Conservation (phyloP, 2,113 vertebrate species). For the Catagonus wagneri region DNA sequence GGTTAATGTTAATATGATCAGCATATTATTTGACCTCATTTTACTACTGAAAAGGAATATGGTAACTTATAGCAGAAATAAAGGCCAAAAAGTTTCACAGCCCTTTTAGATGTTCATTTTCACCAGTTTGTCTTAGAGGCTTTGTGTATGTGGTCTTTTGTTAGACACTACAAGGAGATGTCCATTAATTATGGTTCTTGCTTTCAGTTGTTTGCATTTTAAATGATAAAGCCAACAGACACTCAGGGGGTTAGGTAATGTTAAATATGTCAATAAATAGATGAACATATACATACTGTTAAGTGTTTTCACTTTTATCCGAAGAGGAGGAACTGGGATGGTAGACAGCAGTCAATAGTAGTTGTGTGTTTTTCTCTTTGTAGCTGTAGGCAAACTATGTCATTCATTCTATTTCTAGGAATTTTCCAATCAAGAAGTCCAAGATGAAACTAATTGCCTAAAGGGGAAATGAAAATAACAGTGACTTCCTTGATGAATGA, state of each 20-base stretch:
- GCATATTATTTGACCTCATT: background rate
- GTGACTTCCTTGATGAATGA: slow-evolving; percentile 31
- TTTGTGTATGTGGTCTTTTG: background rate
- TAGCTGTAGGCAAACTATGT: background rate
- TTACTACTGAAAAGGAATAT: background rate
- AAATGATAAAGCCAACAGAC: background rate
- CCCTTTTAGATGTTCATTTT: background rate
- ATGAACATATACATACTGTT: background rate
- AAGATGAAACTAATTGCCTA: slow-evolving; percentile 46
- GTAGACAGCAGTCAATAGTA: background rate
- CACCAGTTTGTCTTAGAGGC: background rate
- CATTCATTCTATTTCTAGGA: background rate
- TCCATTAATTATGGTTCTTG: background rate
- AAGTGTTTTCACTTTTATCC: slow-evolving; percentile 10
- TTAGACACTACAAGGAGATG: background rate
- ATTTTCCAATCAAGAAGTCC: slow-evolving; percentile 21
- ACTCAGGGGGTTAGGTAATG: background rate
- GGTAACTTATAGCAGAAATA: background rate
- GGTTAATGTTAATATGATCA: background rate
- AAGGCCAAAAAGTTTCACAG: background rate
- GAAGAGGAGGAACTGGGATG: background rate
- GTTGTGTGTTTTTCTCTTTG: background rate
- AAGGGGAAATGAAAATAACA: slow-evolving; percentile 24
- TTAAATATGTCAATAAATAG: background rate
- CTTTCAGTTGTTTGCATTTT: slow-evolving; percentile 32